phyloP scores from a whole-genome alignment of 2,113 vertebrate genomes.

The Monarcha castaneiventris region DNA sequence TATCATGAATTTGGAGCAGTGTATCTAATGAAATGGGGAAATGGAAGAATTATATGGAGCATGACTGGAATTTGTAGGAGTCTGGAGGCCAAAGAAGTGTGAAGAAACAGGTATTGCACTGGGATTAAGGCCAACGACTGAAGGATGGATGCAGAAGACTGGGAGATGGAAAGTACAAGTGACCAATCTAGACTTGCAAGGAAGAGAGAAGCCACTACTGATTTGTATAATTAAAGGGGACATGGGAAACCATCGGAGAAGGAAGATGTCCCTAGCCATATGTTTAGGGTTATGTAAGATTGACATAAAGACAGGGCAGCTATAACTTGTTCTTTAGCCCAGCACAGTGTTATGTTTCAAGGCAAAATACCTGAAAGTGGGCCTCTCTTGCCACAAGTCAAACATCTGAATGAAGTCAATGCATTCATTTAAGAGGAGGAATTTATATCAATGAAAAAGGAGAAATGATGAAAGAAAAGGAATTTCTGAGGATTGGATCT shows the following conservation, averaged over 20 bases:
- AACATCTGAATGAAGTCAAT: not conserved
- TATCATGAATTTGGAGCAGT: not conserved
- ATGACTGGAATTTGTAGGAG: not conserved
- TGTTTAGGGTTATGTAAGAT: not conserved
- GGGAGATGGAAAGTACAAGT: not conserved
- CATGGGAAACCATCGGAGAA: not conserved
- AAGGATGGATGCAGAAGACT: not conserved
- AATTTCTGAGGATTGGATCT: not conserved
- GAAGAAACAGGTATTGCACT: not conserved
- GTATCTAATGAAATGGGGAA: not conserved
- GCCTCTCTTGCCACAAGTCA: not conserved
- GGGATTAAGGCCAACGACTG: not conserved
- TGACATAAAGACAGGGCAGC: not conserved
- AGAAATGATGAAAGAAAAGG: not conserved
- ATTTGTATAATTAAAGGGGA: not conserved
- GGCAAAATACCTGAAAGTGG: not conserved
- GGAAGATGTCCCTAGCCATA: not conserved
- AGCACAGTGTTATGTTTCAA: not conserved
- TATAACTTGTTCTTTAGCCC: not conserved
- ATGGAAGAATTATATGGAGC: not conserved
- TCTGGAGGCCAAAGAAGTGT: not conserved
- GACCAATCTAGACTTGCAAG: not conserved
- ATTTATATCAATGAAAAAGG: not conserved
- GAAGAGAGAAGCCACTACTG: not conserved
- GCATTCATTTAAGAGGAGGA: not conserved